Percentiles rank a stretch among this genome's conserved stretches.
These are phyloP conservation scores for Takifugu ocellatus DNA, from an alignment of 2,797 vertebrate species.

Conservation along the genomic window DNA sequence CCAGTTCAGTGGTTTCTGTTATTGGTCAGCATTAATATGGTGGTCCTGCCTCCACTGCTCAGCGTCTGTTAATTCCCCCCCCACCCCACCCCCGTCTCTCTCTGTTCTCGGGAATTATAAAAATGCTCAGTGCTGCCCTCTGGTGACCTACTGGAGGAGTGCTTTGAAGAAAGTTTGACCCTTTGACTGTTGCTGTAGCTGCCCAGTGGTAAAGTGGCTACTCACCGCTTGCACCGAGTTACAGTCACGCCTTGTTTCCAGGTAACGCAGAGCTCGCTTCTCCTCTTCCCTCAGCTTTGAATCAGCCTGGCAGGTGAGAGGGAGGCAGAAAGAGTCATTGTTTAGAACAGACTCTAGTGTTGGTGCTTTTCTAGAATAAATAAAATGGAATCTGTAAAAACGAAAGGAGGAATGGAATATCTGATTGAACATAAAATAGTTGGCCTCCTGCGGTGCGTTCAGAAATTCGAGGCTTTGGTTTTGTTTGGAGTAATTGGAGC, in stretches of 20 bases:
- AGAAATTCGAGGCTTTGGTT: not conserved
- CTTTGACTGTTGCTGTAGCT: not conserved
- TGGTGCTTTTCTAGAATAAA: not conserved
- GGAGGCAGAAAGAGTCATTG: no score
- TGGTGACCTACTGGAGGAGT: no score
- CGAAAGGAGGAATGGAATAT: not conserved
- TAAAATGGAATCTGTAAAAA: not conserved
- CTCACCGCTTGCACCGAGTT: conserved; percentile 98
- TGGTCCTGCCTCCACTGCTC: no score
- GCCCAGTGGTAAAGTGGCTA: not conserved
- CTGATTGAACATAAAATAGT: not conserved
- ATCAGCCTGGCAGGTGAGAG: conserved; percentile 80
- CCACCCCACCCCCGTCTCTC: no score
- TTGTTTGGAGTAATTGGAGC: not conserved
- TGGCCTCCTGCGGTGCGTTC: not conserved
- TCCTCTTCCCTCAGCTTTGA: conserved; percentile 98
- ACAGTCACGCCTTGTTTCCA: conserved; percentile 97
- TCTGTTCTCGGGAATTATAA: no score
- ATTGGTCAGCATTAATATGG: no score
- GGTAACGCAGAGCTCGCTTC: conserved; percentile 93
- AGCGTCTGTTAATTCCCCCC: no score
- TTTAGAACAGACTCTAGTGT: not conserved
- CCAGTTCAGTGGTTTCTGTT: no score
- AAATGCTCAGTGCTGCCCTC: no score
- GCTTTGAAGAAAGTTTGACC: no score